Base-by-base conservation (phyloP, 2,113 vertebrate species). In the Aspidoscelis tigris region DNA sequence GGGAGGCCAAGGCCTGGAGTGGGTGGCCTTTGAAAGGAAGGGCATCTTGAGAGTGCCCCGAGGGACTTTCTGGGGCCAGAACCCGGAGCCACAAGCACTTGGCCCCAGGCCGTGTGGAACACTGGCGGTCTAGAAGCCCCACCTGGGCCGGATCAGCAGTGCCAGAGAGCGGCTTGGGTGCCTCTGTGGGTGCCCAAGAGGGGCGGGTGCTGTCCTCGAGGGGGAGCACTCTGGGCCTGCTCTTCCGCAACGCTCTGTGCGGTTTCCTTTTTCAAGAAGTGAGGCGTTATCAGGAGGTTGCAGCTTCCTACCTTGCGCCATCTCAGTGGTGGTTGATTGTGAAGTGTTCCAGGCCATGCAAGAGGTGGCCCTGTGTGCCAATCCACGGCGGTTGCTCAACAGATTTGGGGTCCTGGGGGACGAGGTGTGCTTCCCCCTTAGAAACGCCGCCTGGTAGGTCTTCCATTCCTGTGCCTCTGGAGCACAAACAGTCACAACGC, bases 191-290 rank as follows among this genome's bases (percentile, higher is more conserved):
- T 9, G 2, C 24, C 2, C 5, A 10, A 26, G 2, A 10, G 26
- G 11, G 18, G 39, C 0, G 18, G n/a, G 5, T 9, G 3, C 7
- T 0, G 3, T 2, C 5, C 1, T n/a, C 12, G 47, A 9, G 21
- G 7, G 9, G 33, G 47, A 22, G 21, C 69, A 7, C 14, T 43
- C n/a, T 8, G 26, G 26, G 3, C n/a, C 1, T 20, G 4, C 18
- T 3, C 80, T 82, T 74, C 39, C 12, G 41, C 55, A 82, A 65
- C 9, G 2, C 7, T 44, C 71, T 21, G 39, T 6, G 33, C 14
- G n/a, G 12, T 39, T 39, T 16, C 69, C 55, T 71, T 21, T 21
- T 18, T 12, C 1, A 21, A 22, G 41, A 43, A 71, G 33, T 7
- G 24, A 68, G 43, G 64, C 10, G 2, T 20, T 26, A 26, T 24